A percentile compares a stretch with the other conserved stretches of the same genome.
These are phyloP conservation scores for Psophia crepitans DNA, from an alignment of 2,113 vertebrate species.

Conservation along the genomic window DNA sequence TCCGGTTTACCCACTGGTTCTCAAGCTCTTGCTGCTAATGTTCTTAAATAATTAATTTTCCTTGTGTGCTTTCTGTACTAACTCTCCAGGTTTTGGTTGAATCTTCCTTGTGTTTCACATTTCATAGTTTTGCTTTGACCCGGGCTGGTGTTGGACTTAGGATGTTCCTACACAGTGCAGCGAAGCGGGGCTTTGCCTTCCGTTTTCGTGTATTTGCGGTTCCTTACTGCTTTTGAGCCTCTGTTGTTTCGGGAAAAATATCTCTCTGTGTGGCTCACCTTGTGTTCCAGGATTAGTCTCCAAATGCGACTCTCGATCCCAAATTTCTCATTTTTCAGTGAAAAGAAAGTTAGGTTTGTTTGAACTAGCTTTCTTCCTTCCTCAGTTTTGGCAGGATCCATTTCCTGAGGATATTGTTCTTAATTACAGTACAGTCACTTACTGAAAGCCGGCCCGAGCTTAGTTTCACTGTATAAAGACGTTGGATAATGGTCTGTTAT, in stretches of 20 bases:
- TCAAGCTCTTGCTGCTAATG: neutral
- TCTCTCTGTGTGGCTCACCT: neutral
- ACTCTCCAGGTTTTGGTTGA: neutral
- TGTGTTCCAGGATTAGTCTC: neutral
- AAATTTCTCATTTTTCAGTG: neutral
- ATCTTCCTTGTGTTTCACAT: neutral
- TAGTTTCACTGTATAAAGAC: neutral
- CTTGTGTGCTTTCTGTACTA: neutral
- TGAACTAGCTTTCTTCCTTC: neutral
- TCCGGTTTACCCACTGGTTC: neutral
- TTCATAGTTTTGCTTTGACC: neutral
- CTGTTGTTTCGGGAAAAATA: neutral
- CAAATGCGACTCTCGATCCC: neutral
- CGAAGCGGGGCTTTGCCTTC: neutral
- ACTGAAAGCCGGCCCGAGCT: neutral
- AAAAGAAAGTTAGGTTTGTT: neutral
- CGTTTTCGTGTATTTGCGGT: neutral
- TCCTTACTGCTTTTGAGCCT: neutral
- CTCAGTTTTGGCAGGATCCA: neutral
- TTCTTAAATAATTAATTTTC: neutral
- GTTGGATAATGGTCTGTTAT: neutral
- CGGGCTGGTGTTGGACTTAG: neutral
- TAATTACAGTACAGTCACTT: neutral
- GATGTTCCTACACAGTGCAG: neutral
- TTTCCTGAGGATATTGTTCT: neutral